A percentile compares a stretch with the other conserved stretches of the same genome.
phyloP scores from a whole-genome alignment of 2,888 invertebrate genomes.

The Petrophora chlorosata region DNA sequence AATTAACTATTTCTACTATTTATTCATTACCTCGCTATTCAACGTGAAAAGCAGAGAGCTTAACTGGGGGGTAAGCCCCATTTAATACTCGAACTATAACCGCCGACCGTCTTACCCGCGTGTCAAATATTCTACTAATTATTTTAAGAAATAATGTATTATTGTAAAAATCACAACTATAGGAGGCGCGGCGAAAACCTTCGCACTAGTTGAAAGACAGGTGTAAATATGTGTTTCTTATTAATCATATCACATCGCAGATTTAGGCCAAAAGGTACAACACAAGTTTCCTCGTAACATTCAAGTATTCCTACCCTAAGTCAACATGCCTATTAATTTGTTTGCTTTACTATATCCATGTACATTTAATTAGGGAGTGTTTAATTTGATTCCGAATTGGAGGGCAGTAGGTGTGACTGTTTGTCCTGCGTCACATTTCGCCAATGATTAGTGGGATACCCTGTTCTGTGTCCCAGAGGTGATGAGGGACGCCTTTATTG shows the following conservation, averaged over 20 bases:
- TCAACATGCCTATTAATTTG: constrained; percentile 21
- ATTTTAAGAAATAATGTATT: too few relatives aligned
- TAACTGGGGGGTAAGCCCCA: too few relatives aligned
- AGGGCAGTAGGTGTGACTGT: constrained; percentile 42
- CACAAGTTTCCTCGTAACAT: constrained; percentile 14
- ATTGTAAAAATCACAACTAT: too few relatives aligned
- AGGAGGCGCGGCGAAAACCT: too few relatives aligned
- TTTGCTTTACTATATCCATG: constrained; percentile 27
- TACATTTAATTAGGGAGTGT: constrained; percentile 37
- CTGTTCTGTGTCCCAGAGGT: constrained; percentile 41
- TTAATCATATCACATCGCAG: not conserved
- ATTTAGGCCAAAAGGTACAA: constrained; percentile 2
- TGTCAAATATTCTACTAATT: too few relatives aligned
- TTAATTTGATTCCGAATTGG: constrained; percentile 38
- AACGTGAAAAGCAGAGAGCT: too few relatives aligned
- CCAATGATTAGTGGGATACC: constrained; percentile 49
- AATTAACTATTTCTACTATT: too few relatives aligned
- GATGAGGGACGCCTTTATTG: constrained; percentile 43
- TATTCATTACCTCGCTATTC: too few relatives aligned
- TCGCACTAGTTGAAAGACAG: not conserved
- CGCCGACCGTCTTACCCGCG: too few relatives aligned
- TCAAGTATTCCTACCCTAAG: constrained; percentile 11
- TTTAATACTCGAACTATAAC: too few relatives aligned
- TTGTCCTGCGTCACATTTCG: constrained; percentile 51
- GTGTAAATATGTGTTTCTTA: not conserved